phyloP scores from a whole-genome alignment of 2,113 vertebrate species.

The Vulpes lagopus region DNA sequence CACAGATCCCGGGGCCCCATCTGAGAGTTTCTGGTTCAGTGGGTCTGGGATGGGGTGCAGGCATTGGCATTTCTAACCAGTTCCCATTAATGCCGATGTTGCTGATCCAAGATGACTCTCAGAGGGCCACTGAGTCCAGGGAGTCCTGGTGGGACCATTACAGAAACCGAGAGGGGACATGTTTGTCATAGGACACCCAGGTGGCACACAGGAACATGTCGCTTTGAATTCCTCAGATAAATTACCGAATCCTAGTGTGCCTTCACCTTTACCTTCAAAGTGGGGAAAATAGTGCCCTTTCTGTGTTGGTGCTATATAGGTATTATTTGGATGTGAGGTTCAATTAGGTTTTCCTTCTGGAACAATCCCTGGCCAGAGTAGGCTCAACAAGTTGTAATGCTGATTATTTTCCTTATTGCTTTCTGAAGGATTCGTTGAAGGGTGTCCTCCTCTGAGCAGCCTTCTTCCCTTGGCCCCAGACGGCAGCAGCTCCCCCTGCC shows the following conservation, averaged over 20 bases:
- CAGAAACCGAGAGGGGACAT: not conserved
- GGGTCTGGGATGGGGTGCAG: not conserved
- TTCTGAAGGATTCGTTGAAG: not conserved
- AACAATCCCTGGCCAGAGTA: not conserved
- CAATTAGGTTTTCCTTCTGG: rapidly evolving
- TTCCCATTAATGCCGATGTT: not conserved
- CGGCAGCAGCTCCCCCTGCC: rapidly evolving
- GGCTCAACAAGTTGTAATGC: rapidly evolving
- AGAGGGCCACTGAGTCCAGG: rapidly evolving
- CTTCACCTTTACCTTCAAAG: not conserved
- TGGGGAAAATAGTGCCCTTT: not conserved
- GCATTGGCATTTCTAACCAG: not conserved
- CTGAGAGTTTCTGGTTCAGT: not conserved
- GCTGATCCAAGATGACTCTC: rapidly evolving
- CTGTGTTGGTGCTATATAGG: not conserved
- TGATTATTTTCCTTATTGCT: too few species aligned
- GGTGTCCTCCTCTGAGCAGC: not conserved
- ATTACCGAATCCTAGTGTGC: not conserved
- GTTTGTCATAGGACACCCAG: not conserved
- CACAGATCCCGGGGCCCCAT: not conserved
- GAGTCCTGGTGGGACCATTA: not conserved
- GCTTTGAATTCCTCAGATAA: not conserved
- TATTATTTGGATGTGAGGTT: not conserved
- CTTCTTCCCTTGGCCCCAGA: not conserved
- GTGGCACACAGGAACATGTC: not conserved